Evolutionary conservation across 2,888 invertebrate genomes (phyloP), one percentile per base, ranked within the genome.

Genomic region (Abrostola tripartita): DNA sequence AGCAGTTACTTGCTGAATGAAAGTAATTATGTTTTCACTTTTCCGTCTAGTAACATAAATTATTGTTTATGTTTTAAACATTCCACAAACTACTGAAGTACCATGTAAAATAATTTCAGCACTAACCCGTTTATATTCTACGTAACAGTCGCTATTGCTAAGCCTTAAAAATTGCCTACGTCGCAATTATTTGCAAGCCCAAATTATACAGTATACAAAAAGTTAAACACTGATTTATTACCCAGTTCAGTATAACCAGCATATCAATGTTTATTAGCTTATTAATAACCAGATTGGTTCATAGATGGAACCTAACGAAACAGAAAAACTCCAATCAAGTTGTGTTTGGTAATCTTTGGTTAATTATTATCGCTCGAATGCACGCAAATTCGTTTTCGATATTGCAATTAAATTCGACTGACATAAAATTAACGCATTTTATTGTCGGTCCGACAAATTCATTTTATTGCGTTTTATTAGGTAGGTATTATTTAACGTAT

Each of bases 311-410:
- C 37, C 63, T 12, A 64, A 61, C n/a, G 53, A 61, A 61, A 58
- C 41, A 70, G 37, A 69, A 72, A 72, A 64, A 67, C 52, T 12
- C 36, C 36, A 52, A 40, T 38, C 11, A 6, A 61, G 60, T 70
- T 74, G 56, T 64, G 53, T 61, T 68, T 74, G 59, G 66, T 74
- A 70, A 62, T 67, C 51, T 61, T 53, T 54, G 51, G 65, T 55
- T 65, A 69, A 76, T 77, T 77, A 74, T 73, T 52, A 72, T 42
- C 80, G 80, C 65, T 76, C 59, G 59, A 76, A 58, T 74, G 72
- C 69, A 62, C 68, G 49, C 80, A 65, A 81, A 74, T 71, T 76
- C 65, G 72, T 77, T 81, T 76, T 71, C 78, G 53, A 78, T 76
- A 79, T 57, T 71, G 76, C 79, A 78, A 81, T 81, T 76, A 78